These are phyloP conservation scores for Tortrix viridana DNA, from an alignment of 2,888 invertebrate species.

Conservation along the genomic window DNA sequence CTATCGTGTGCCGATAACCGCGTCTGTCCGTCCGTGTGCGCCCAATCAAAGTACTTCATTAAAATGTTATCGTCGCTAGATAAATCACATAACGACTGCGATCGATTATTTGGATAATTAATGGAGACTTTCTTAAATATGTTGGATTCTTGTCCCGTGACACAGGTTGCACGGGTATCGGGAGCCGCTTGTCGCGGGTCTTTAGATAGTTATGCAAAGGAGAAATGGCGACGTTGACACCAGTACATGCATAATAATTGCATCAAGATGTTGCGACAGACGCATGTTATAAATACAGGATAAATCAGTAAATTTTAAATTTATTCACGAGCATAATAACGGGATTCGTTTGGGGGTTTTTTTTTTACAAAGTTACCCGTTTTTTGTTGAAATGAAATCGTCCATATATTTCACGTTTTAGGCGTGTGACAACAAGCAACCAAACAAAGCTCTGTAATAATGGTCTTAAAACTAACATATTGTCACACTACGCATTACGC, in stretches of 20 bases:
- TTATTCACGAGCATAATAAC: no score
- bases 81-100: slow-evolving; percentile 82
- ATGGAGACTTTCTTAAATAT: slow-evolving; percentile 76
- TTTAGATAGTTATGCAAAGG: slow-evolving; percentile 26
- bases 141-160: slow-evolving; percentile 70
- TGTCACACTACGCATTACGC: no score
- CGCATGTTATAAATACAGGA: no score
- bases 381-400: no score
- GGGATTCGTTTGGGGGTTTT: no score
- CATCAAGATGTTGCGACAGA: background rate
- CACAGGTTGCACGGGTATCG: slow-evolving; percentile 57
- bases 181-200: slow-evolving; percentile 7
- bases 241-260: slow-evolving; percentile 13
- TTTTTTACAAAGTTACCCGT: no score
- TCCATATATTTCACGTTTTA: no score
- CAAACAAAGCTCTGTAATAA: no score
- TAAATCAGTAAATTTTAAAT: no score
- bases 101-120: slow-evolving; percentile 84
- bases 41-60: slow-evolving; percentile 85
- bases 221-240: slow-evolving; percentile 7
- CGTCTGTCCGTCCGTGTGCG: slow-evolving; percentile 72
- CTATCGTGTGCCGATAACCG: slow-evolving; percentile 75
- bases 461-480: no score
- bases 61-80: slow-evolving; percentile 83
- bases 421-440: no score